phyloP scores from a whole-genome alignment of 64 coral and sea anemone species.

The Montipora cactus region DNA sequence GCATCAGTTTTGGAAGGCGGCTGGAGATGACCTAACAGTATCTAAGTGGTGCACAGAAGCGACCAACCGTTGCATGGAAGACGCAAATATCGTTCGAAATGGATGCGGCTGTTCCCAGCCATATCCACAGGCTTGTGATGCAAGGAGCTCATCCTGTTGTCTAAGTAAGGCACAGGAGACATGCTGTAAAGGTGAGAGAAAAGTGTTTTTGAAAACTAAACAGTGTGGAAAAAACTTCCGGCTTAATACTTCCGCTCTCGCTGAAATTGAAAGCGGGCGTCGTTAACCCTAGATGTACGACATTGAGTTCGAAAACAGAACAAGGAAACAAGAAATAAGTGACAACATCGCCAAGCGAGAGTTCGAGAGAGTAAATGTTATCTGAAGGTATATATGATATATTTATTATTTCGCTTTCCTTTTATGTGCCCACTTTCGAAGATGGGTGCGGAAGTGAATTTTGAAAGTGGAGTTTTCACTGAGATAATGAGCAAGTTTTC shows the following conservation, averaged over 20 bases:
- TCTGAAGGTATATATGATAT: too few relatives aligned
- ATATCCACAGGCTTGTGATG: slow-evolving; percentile 71
- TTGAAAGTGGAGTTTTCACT: too few relatives aligned
- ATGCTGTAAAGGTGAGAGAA: slow-evolving; percentile 84
- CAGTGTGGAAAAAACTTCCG: background rate
- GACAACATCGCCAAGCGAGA: too few relatives aligned
- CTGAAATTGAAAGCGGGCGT: too few relatives aligned
- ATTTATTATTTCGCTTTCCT: too few relatives aligned
- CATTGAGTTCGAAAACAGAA: background rate
- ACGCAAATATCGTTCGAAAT: slow-evolving; percentile 65
- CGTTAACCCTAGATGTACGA: too few relatives aligned
- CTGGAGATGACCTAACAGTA: slow-evolving; percentile 79
- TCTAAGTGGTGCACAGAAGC: slow-evolving; percentile 82
- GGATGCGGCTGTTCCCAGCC: slow-evolving; percentile 75
- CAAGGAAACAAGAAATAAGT: background rate
- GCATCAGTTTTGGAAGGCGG: slow-evolving; percentile 73
- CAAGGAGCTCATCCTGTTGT: slow-evolving; percentile 57
- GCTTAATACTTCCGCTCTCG: background rate
- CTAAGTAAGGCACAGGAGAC: slow-evolving; percentile 42
- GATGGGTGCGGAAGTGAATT: too few relatives aligned
- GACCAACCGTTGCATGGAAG: slow-evolving; percentile 52
- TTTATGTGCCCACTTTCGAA: too few relatives aligned
- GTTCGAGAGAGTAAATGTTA: too few relatives aligned
- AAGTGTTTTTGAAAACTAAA: background rate
- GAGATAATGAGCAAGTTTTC: too few relatives aligned